Evolutionary conservation across 2,888 invertebrate species (phyloP).

Genomic region (Pantelozetes paolii): DNA sequence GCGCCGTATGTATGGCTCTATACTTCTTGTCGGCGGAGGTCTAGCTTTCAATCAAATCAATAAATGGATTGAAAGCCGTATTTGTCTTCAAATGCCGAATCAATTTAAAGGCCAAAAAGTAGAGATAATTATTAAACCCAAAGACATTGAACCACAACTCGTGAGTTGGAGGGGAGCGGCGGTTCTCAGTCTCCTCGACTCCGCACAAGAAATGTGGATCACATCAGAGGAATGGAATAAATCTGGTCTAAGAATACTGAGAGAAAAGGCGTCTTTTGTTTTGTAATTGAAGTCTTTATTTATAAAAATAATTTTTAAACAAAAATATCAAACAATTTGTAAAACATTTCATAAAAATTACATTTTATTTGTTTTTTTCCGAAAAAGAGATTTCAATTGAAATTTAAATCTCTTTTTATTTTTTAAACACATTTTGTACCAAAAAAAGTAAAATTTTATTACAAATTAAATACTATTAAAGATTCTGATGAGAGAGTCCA

Average conservation of each 20-base stretch:
- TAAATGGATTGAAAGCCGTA: slow-evolving; percentile 80
- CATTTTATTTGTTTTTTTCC: too few relatives aligned
- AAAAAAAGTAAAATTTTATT: neutral
- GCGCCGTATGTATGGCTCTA: slow-evolving; percentile 87
- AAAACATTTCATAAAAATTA: neutral
- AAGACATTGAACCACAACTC: slow-evolving; percentile 79
- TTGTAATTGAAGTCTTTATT: slow-evolving; percentile 54
- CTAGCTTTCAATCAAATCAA: slow-evolving; percentile 79
- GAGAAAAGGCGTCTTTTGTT: slow-evolving; percentile 82
- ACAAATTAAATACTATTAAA: slow-evolving; percentile 32
- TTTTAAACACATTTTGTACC: neutral
- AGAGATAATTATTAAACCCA: slow-evolving; percentile 82
- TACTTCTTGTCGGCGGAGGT: slow-evolving; percentile 85
- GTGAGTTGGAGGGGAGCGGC: slow-evolving; percentile 83
- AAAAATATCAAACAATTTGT: too few relatives aligned
- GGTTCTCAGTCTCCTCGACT: slow-evolving; percentile 85
- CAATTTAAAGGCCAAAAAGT: slow-evolving; percentile 70
- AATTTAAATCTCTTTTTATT: neutral
- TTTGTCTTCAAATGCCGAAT: slow-evolving; percentile 76
- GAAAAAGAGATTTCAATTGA: slow-evolving; percentile 4
- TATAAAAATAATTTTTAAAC: neutral
- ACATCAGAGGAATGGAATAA: slow-evolving; percentile 77
- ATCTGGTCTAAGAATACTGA: slow-evolving; percentile 73
- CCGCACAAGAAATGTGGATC: slow-evolving; percentile 89
- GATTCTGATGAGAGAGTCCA: slow-evolving; percentile 82